Base-by-base conservation (phyloP, 2,888 invertebrate species). In the Biston stratarius region DNA sequence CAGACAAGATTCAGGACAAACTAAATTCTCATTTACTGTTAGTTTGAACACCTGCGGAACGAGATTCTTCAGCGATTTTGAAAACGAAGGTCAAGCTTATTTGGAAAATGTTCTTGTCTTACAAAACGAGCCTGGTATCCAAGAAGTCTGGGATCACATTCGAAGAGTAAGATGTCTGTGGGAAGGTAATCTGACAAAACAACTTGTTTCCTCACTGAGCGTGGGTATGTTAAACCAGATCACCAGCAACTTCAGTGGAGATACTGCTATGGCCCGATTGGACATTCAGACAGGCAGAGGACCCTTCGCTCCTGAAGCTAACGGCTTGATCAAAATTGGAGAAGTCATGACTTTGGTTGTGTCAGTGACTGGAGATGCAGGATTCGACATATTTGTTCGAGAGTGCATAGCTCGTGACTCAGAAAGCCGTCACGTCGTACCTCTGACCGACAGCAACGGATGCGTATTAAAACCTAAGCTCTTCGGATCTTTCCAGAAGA, bases 221-320 rank as follows among this genome's bases (percentile, higher is more conserved):
- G 96, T 97, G 0, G 97, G 97, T 38, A 97, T 97, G 96, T 86
- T 97, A 73, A 96, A 96, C 74, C 96, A 97, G 82, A 96, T 97
- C 75, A 96, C 97, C 10, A 96, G 97, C 65, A 97, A 97, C 59
- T 97, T 97, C 87, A 97, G 96, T 74, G 97, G 97, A n/a, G 97
- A 97, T 74, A 97, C 97, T 0, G 97, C 97, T 0, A 96, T 96
- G 88, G 97, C 97, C 7, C 95, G 96, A 70, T 89, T 97, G 58
- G 97, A 97, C 74, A 96, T 97, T 63, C 96, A 97, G 87, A 89
- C 95, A 42, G 97, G 97, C 6, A 95, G 95, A 80, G 97, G 97
- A 64, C 97, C 97, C 15, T 96, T 97, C 77, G 97, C 97, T 0
- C 95, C 95, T 5, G 95, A 96, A 61, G 97, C 97, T 0, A 96